Conservation (phyloP, 2,797 vertebrate species). For the Gymnoscopelus microlampas region DNA sequence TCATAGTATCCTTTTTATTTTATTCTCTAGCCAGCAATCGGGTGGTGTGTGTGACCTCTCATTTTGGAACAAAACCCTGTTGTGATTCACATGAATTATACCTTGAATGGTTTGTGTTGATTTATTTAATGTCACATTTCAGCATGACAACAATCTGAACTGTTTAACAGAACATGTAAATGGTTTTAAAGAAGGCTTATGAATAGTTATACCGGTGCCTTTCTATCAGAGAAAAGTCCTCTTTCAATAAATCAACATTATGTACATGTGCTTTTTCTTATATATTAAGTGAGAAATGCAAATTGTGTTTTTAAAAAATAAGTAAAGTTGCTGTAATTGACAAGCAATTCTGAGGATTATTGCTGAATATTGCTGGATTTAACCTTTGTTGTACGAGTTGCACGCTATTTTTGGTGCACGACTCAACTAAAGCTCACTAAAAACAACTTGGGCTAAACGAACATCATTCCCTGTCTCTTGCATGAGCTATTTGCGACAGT, state of each 20-base stretch:
- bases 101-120: too few relatives aligned
- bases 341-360: too few relatives aligned
- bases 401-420: too few relatives aligned
- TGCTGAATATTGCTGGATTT: too few relatives aligned
- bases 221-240: not conserved
- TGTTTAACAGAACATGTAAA: not conserved
- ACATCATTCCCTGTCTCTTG: too few relatives aligned
- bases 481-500: too few relatives aligned
- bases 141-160: not conserved
- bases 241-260: conserved; percentile 39
- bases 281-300: not conserved
- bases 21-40: not conserved
- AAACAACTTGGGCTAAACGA: too few relatives aligned
- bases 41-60: not conserved
- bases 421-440: too few relatives aligned
- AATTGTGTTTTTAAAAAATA: too few relatives aligned
- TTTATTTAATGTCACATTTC: not conserved
- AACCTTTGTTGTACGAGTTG: too few relatives aligned
- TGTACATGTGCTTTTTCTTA: not conserved
- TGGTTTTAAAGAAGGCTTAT: not conserved
- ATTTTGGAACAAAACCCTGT: not conserved
- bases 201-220: not conserved
- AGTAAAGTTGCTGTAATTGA: too few relatives aligned
- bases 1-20: not conserved
- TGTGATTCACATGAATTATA: not conserved